Conservation (phyloP, 2,888 invertebrate species). For the Tipula confusa region DNA sequence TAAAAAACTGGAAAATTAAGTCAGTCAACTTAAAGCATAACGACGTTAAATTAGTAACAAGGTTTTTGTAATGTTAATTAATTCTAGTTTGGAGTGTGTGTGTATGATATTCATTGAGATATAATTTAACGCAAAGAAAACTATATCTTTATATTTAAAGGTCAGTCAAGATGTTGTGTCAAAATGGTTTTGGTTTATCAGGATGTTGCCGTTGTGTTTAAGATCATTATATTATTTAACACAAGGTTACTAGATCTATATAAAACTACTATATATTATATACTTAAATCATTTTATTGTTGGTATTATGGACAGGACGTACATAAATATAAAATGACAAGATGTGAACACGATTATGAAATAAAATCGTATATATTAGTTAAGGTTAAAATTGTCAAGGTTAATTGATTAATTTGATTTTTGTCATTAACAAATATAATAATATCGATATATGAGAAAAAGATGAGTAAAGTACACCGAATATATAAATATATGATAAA, state of each 20-base stretch:
- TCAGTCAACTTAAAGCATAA: background rate
- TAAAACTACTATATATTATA: background rate
- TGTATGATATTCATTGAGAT: background rate
- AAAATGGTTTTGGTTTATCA: background rate
- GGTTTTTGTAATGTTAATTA: background rate
- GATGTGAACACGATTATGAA: background rate
- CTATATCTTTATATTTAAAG: background rate
- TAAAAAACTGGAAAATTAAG: background rate
- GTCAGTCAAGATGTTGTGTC: background rate
- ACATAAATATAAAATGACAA: background rate
- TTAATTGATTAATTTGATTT: background rate
- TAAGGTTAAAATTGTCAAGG: slow-evolving; percentile 20
- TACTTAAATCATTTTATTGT: background rate
- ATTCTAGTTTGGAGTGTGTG: background rate
- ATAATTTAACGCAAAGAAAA: background rate
- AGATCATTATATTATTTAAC: background rate
- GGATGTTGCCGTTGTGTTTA: background rate
- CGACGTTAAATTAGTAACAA: background rate
- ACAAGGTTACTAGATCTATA: background rate
- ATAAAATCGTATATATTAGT: background rate
- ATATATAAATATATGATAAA: background rate
- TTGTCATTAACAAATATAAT: no score
- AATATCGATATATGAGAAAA: background rate
- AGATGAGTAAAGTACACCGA: background rate
- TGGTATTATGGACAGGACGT: background rate